These are phyloP conservation scores for Pangasius djambal DNA, from an alignment of 2,797 vertebrate species.

Conservation along the genomic window DNA sequence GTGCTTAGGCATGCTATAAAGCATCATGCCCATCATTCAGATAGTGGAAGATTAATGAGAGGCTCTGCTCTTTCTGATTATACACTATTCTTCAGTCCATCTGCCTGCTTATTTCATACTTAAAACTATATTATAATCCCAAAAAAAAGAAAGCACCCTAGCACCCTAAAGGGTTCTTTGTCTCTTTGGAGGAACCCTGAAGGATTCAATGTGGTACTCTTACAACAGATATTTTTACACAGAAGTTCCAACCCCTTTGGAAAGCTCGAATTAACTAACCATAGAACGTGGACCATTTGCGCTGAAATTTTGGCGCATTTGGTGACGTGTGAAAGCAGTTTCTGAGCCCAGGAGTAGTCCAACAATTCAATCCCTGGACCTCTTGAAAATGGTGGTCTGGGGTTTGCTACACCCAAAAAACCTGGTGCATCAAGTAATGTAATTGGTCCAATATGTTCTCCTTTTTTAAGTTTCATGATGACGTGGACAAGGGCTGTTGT, in stretches of 20 bases:
- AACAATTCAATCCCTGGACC: background rate
- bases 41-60: constrained; percentile 22
- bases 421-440: background rate
- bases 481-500: background rate
- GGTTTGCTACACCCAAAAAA: background rate
- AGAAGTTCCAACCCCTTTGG: background rate
- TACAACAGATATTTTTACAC: background rate
- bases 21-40: constrained; percentile 9
- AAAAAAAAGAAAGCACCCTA: background rate
- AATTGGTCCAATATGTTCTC: background rate
- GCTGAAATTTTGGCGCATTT: background rate
- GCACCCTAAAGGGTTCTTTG: background rate
- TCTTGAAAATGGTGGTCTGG: background rate
- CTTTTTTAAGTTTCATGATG: background rate
- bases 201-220: no score
- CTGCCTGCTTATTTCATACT: background rate
- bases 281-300: background rate
- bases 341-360: background rate
- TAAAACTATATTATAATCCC: background rate
- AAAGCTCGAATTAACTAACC: background rate
- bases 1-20: background rate
- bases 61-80: background rate
- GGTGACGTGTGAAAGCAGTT: background rate
- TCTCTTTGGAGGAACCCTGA: background rate
- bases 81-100: background rate